Conservation (phyloP, 2,113 vertebrate species). For the Corydoras sp. region DNA sequence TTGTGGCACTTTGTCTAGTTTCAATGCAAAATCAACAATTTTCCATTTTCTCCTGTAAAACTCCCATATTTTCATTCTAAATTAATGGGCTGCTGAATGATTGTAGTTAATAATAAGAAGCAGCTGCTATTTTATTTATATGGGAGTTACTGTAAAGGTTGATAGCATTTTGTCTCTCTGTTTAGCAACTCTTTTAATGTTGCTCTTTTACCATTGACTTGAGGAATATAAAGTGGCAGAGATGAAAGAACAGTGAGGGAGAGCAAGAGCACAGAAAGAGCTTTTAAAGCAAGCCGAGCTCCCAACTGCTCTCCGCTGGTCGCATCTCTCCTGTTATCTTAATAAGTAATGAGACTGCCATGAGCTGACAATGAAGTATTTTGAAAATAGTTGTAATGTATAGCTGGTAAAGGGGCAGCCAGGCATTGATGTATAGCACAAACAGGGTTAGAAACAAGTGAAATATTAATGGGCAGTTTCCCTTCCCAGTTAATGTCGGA, state of each 20-base stretch:
- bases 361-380: slow-evolving; percentile 99
- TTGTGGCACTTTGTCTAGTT: too few species aligned
- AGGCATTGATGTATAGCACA: slow-evolving; percentile 95
- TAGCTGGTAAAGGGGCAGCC: slow-evolving; percentile 88
- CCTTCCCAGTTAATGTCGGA: slow-evolving; percentile 68
- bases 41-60: too few species aligned
- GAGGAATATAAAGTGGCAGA: slow-evolving; percentile 39
- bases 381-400: slow-evolving; percentile 99
- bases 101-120: background rate
- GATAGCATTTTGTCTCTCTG: background rate
- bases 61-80: too few species aligned
- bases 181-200: slow-evolving; percentile 43
- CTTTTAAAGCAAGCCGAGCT: slow-evolving; percentile 75
- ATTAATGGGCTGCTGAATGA: too few species aligned
- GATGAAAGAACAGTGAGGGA: slow-evolving; percentile 26
- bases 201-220: slow-evolving; percentile 3
- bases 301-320: slow-evolving; percentile 71
- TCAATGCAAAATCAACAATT: too few species aligned
- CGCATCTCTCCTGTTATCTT: slow-evolving; percentile 92
- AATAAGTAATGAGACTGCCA: slow-evolving; percentile 99
- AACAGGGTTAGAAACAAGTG: slow-evolving; percentile 83
- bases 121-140: background rate
- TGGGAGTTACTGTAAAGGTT: too few species aligned
- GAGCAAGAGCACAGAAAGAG: slow-evolving; percentile 32
- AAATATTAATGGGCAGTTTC: slow-evolving; percentile 95